Evolutionary conservation across 2,888 invertebrate species (phyloP), one percentile per base, ranked within the genome.

Genomic region (Limnephilus marmoratus): DNA sequence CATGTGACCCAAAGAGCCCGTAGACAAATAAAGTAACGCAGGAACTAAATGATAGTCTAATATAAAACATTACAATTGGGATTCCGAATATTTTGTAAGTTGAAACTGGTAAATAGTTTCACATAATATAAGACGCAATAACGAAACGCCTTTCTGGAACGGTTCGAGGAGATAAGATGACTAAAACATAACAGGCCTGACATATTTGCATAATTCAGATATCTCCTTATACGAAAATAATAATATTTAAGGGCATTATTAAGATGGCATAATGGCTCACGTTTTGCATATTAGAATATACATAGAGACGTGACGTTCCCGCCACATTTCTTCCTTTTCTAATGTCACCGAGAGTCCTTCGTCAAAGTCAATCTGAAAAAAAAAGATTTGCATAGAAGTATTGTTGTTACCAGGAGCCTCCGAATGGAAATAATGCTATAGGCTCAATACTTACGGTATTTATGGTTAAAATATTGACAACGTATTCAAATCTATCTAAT

Each of bases 331-430:
- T 37, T 11, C 85, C 85, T 9, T 86, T 29, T 4, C 24, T 13
- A 12, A 86, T 45, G 88, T 90, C 91, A 88, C 87, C 87, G 31
- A 83, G 87, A 45, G 49, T 91, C 93, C 93, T 91, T 91, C 90
- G 89, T 93, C 93, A 93, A 91, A 34, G 93, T 93, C 91, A 93
- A n/a, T 81, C 13, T 80, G 80, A 31, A 41, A 91, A 31, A n/a
- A 81, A 90, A 90, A 90, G 92, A 92, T 82, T 90, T 86, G 29
- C 45, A 15, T 2, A 45, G 86, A 86, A 86, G 49, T 24, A 29
- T 37, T 45, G 24, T 15, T 12, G 45, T 37, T n/a, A 3, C 45
- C 12, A n/a, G 86, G 29, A 45, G 41, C 85, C 31, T 80, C 24
- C 5, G 83, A 83, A 83, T 37, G 37, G 37, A 41, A 83, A 37